Percentiles rank a stretch among this genome's conserved stretches.
Evolutionary conservation across 2,797 vertebrate species (phyloP).

Genomic region (Stomatorhinus walkeri): DNA sequence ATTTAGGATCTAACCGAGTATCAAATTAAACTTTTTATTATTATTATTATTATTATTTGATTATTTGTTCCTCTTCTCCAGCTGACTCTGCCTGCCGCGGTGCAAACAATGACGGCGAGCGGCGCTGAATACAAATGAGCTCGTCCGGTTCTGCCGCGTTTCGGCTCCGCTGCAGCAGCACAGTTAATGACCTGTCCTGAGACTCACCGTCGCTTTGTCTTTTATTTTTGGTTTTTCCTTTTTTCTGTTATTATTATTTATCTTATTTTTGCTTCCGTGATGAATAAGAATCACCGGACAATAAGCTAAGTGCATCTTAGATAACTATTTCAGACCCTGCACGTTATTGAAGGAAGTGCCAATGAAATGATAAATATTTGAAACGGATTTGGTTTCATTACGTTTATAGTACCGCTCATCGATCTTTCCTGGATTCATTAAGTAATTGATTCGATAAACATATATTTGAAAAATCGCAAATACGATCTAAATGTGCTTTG

Average conservation of each 20-base stretch:
- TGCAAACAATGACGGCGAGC: slow-evolving; percentile 63
- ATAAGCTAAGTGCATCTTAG: slow-evolving; percentile 10
- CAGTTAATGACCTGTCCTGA: slow-evolving; percentile 35
- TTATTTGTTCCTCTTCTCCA: slow-evolving; percentile 18
- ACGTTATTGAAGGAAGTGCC: slow-evolving; percentile 21
- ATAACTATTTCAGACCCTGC: slow-evolving; percentile 24
- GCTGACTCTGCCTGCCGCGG: slow-evolving; percentile 34
- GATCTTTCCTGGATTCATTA: not conserved
- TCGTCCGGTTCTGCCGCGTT: slow-evolving; percentile 32
- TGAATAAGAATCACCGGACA: slow-evolving; percentile 16
- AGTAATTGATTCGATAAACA: not conserved
- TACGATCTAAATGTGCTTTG: not conserved
- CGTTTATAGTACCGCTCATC: not conserved
- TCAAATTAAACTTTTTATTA: not conserved
- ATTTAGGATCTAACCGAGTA: not conserved
- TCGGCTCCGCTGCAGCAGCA: not conserved
- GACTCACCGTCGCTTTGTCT: not conserved
- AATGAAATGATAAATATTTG: slow-evolving; percentile 47
- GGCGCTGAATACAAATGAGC: slow-evolving; percentile 68
- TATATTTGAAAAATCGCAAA: not conserved
- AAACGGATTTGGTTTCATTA: slow-evolving; percentile 32
- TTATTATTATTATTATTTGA: not conserved
- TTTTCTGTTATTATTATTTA: not conserved
- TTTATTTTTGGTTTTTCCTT: not conserved
- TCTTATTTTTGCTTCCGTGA: not conserved